phyloP scores from a whole-genome alignment of 2,113 vertebrate species.

The Todiramphus saurophagus region DNA sequence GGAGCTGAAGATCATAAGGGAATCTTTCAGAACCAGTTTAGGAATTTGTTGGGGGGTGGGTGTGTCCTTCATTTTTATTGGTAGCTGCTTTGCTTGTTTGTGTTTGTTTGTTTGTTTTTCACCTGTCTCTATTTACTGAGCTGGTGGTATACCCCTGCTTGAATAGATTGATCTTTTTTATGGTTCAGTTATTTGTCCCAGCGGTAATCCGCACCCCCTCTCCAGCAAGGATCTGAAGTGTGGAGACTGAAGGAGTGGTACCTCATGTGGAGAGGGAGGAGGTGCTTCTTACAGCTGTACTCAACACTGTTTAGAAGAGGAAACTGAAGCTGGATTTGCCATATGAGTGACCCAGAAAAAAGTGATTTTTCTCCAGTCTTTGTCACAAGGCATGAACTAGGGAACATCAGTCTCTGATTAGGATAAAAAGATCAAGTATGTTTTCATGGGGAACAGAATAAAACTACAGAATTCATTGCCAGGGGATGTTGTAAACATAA shows the following conservation, averaged over 20 bases:
- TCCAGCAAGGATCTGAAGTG: background rate
- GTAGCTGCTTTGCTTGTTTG: background rate
- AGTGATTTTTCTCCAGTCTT: background rate
- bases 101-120: background rate
- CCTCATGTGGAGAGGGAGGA: background rate
- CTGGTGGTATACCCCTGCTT: background rate
- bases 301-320: background rate
- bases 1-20: background rate
- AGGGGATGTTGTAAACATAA: background rate
- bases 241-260: background rate
- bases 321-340: background rate
- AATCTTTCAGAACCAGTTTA: background rate
- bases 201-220: background rate
- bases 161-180: background rate
- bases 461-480: background rate
- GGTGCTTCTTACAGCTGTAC: background rate
- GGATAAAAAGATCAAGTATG: background rate
- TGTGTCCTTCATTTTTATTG: background rate
- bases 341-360: background rate
- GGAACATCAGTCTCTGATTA: background rate
- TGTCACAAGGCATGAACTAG: background rate
- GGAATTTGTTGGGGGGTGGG: background rate
- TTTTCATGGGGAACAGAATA: background rate
- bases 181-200: background rate
- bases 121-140: background rate